phyloP scores from a whole-genome alignment of 2,888 invertebrate species.

The Strigamia crassipes region DNA sequence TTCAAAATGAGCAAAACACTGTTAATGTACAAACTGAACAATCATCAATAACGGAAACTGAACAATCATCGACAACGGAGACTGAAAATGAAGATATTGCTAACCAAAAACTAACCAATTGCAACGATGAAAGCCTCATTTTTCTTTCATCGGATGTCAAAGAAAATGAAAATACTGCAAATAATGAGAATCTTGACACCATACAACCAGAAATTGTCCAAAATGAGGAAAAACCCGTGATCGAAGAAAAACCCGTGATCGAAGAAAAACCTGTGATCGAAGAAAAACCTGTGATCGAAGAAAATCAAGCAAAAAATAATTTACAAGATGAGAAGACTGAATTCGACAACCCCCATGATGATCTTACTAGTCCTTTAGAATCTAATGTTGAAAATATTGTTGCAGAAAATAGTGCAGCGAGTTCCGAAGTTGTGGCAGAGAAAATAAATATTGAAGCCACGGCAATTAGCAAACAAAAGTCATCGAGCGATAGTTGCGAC shows the following conservation, averaged over 20 bases:
- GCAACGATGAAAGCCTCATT: neutral
- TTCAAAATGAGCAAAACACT: conserved; percentile 48
- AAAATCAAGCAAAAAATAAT: too few relatives aligned
- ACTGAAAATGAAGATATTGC: conserved; percentile 47
- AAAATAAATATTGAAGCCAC: neutral
- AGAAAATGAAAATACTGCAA: neutral
- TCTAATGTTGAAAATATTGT: neutral
- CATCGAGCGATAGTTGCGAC: neutral
- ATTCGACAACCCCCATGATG: too few relatives aligned
- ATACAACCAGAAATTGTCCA: too few relatives aligned
- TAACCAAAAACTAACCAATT: neutral
- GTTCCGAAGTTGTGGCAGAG: neutral
- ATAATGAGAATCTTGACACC: neutral
- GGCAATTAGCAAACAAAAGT: conserved; percentile 50
- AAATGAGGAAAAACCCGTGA: too few relatives aligned
- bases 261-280: too few relatives aligned
- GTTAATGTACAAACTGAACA: conserved; percentile 41
- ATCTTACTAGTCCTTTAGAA: too few relatives aligned
- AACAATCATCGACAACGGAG: conserved; percentile 41
- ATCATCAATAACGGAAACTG: too few relatives aligned
- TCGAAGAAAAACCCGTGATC: too few relatives aligned
- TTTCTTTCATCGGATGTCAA: neutral
- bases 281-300: too few relatives aligned
- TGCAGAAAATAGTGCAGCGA: neutral
- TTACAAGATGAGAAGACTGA: too few relatives aligned